Evolutionary conservation across 35 echinoderm and acorn worm species (phyloP).

Genomic region (Hemicentrotus pulcherrimus): DNA sequence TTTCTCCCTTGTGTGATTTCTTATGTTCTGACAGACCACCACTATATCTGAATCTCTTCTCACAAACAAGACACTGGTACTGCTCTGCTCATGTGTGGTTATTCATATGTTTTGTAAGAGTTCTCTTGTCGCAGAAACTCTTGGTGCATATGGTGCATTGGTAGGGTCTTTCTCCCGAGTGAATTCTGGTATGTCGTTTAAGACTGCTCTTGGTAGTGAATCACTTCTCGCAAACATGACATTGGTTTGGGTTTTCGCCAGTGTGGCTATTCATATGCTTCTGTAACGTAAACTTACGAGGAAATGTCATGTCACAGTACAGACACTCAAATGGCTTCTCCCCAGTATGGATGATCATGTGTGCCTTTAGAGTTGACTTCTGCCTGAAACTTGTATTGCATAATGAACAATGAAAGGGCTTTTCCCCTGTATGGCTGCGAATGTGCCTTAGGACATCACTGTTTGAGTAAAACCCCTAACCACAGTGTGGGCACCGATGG

Average conservation of each 20-base stretch:
- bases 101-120: neutral
- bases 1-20: neutral
- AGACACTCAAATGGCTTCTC: neutral
- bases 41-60: neutral
- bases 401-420: neutral
- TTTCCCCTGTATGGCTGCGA: neutral
- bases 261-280: neutral
- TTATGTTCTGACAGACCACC: neutral
- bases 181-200: neutral
- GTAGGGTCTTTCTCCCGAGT: neutral
- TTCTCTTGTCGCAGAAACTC: neutral
- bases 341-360: slow-evolving; percentile 47
- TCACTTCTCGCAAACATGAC: neutral
- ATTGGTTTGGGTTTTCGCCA: neutral
- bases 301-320: neutral
- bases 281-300: neutral
- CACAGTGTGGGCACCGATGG: neutral
- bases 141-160: neutral
- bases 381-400: neutral
- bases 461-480: neutral
- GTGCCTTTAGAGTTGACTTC: slow-evolving; percentile 23
- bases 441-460: neutral
- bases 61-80: neutral
- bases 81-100: neutral
- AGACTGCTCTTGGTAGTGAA: neutral